Conservation (phyloP, 2,113 vertebrate species). For the Oreochromis niloticus region DNA sequence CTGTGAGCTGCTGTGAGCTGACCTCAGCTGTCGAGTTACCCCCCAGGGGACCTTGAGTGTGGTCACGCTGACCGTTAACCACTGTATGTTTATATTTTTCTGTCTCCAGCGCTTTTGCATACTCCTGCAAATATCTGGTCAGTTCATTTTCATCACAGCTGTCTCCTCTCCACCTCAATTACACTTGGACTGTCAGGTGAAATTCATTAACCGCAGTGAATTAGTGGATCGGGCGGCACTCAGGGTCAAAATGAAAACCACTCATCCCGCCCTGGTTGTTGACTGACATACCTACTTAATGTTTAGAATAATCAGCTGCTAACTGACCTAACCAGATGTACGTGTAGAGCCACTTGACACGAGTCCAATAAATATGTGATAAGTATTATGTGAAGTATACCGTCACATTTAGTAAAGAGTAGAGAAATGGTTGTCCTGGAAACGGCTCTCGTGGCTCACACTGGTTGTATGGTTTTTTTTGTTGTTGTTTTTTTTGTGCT, state of each 20-base stretch:
- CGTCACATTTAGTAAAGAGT: background rate
- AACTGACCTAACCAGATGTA: background rate
- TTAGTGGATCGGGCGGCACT: background rate
- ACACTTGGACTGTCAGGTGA: background rate
- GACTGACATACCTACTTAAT: background rate
- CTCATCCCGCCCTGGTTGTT: background rate
- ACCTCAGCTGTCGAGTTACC: background rate
- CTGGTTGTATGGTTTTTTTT: background rate
- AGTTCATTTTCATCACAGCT: background rate
- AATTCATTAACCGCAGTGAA: background rate
- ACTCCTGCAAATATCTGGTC: background rate
- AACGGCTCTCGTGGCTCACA: background rate
- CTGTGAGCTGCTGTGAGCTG: background rate
- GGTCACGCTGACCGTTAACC: background rate
- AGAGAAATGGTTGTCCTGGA: slow-evolving; percentile 15
- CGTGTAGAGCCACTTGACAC: background rate
- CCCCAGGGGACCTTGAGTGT: background rate
- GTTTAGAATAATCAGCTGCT: background rate
- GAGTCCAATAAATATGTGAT: background rate
- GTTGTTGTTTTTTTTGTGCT: background rate
- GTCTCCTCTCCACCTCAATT: background rate
- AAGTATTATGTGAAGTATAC: background rate
- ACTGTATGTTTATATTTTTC: background rate
- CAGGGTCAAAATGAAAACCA: background rate
- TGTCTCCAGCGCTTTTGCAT: fast-evolving